Conservation (phyloP, 2,888 invertebrate genomes). For the Teleiodes luculella region DNA sequence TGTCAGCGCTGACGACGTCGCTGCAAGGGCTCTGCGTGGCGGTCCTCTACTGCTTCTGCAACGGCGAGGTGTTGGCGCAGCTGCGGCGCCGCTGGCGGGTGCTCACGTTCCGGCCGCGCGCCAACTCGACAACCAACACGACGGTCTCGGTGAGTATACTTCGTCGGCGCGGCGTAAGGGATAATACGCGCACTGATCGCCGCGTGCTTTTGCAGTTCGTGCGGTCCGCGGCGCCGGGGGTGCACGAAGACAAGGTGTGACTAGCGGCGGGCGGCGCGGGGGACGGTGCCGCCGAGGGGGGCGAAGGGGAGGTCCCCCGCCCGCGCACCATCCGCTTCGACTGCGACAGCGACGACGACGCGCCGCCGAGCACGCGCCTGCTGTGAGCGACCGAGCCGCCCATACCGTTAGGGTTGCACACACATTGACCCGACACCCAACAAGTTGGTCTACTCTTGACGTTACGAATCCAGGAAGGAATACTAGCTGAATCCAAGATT, state of each 20-base stretch:
- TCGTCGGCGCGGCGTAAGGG: too few species aligned
- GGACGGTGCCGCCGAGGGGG: background rate
- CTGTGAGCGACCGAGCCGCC: constrained; percentile 35
- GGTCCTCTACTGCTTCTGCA: constrained; percentile 94
- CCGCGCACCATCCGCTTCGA: constrained; percentile 66
- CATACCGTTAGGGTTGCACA: too few species aligned
- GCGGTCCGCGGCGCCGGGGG: constrained; percentile 81
- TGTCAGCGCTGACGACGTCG: constrained; percentile 91
- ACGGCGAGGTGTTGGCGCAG: constrained; percentile 95
- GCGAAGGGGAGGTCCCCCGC: constrained; percentile 15
- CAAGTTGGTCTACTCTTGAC: too few species aligned
- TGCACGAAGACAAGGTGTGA: constrained; percentile 91
- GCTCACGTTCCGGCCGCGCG: constrained; percentile 87
- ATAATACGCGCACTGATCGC: background rate
- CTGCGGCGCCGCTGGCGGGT: constrained; percentile 91
- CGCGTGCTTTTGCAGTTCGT: constrained; percentile 83
- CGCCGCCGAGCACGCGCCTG: constrained; percentile 54
- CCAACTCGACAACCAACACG: constrained; percentile 91
- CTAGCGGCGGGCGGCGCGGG: constrained; percentile 76
- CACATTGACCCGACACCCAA: too few species aligned
- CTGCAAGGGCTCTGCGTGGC: constrained; percentile 96
- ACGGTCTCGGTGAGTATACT: constrained; percentile 91
- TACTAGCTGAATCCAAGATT: too few species aligned
- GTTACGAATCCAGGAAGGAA: too few species aligned
- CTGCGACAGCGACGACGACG: constrained; percentile 68